Conservation (phyloP, 2,888 invertebrate species). For the Dynastes tityus region DNA sequence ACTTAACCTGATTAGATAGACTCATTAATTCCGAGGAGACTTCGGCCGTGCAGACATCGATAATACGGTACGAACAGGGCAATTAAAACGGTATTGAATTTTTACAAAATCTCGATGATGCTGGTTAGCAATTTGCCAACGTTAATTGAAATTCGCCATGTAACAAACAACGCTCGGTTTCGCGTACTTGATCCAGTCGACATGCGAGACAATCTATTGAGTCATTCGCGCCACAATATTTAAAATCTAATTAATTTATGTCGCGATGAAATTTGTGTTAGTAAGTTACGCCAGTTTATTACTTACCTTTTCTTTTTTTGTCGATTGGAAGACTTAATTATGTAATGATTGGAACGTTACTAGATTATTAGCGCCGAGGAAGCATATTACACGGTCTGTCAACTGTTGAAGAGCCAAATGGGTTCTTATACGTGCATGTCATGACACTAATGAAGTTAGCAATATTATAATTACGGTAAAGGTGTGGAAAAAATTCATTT, state of each 20-base stretch:
- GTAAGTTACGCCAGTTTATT: not conserved
- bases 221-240: slow-evolving; percentile 8
- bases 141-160: slow-evolving; percentile 23
- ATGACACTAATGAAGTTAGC: no score
- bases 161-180: not conserved
- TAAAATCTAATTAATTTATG: slow-evolving; percentile 1
- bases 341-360: not conserved
- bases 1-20: slow-evolving; percentile 42
- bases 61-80: slow-evolving; percentile 2
- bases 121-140: slow-evolving; percentile 20
- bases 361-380: slow-evolving; percentile 11
- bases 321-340: not conserved
- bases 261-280: slow-evolving; percentile 1
- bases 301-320: not conserved
- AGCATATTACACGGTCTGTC: not conserved
- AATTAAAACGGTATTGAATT: slow-evolving; percentile 44
- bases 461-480: no score
- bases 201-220: slow-evolving; percentile 1
- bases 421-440: not conserved
- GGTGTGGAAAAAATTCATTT: no score
- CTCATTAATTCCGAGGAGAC: slow-evolving; percentile 30
- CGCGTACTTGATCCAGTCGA: not conserved
- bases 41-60: slow-evolving; percentile 17
- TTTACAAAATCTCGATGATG: slow-evolving; percentile 29
- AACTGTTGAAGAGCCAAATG: not conserved